phyloP scores from a whole-genome alignment of 2,888 invertebrate species.

The Dinocampus coccinellae region DNA sequence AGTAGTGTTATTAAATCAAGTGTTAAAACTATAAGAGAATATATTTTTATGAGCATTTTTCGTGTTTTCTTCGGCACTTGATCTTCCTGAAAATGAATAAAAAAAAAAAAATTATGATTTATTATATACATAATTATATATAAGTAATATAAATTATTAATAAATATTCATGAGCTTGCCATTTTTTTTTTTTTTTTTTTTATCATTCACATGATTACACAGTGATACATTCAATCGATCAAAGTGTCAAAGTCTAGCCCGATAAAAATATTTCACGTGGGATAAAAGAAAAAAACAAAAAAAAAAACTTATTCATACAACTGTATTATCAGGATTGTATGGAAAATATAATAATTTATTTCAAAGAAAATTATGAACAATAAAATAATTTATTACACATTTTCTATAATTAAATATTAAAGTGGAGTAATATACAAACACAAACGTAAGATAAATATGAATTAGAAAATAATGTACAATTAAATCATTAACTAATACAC shows the following conservation, averaged over 20 bases:
- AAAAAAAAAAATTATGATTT: background rate
- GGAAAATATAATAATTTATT: background rate
- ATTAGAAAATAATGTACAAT: background rate
- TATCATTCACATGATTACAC: background rate
- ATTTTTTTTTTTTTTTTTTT: background rate
- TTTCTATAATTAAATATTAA: background rate
- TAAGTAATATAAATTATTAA: background rate
- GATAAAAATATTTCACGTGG: conserved; percentile 4
- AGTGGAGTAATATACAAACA: background rate
- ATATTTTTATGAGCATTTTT: conserved; percentile 72
- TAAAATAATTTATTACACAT: background rate
- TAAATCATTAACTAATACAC: background rate
- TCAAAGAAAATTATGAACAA: background rate
- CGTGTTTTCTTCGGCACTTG: conserved; percentile 60
- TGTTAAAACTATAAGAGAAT: conserved; percentile 73
- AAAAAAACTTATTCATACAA: background rate
- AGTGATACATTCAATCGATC: background rate
- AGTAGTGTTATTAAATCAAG: conserved; percentile 72
- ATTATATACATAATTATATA: background rate
- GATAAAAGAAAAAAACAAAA: background rate
- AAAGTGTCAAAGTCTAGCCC: background rate
- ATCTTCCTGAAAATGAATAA: conserved; percentile 32
- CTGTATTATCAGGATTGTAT: background rate
- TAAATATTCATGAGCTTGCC: background rate
- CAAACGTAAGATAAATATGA: background rate